Evolutionary conservation across 2,797 vertebrate species (phyloP), one percentile per base, ranked within the genome.

Genomic region (Menidia menidia): DNA sequence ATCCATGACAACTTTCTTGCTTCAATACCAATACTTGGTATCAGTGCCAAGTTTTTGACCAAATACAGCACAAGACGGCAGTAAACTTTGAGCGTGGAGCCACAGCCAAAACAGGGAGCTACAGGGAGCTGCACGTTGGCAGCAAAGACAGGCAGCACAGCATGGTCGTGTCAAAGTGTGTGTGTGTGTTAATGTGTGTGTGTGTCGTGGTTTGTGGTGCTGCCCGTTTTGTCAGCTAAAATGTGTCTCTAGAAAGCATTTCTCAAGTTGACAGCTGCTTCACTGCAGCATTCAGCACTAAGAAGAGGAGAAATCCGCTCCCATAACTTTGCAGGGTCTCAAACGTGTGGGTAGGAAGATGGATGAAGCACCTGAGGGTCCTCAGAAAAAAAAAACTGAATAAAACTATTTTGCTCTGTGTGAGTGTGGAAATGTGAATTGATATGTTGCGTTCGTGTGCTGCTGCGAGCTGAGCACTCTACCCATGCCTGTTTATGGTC

Each of bases 401-500:
- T 16, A 59, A 2, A 70, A 32, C 8, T 0, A 41, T 39, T 4
- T 43, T 47, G 39, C 10, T 45, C 14, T 62, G n/a, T 43, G 9
- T 53, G 52, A 14, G 12, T 2, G 25, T 19, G 15, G n/a, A 41
- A 5, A 6, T 33, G 3, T 43, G 33, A 12, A 59, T 50, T 6
- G 32, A 16, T n/a, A 55, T 68, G 16, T 61, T 48, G 7, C 56
- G 50, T 68, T 58, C 62, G 47, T 33, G 57, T 56, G 50, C 55
- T 60, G 18, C 51, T 64, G 13, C 19, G 15, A 81, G 59, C 67
- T 65, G 47, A 25, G 47, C 30, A 42, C 35, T 75, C 61, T 70
- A 25, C 69, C 68, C 25, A 66, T 78, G 79, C 39, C 84, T 86
- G 73, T 74, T 85, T 73, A 81, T 81, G 63, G 85, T 86, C 84